A percentile compares a stretch with the other conserved stretches of the same genome.
Evolutionary conservation across 2,888 invertebrate species (phyloP).

Genomic region (Trichopria drosophilae): DNA sequence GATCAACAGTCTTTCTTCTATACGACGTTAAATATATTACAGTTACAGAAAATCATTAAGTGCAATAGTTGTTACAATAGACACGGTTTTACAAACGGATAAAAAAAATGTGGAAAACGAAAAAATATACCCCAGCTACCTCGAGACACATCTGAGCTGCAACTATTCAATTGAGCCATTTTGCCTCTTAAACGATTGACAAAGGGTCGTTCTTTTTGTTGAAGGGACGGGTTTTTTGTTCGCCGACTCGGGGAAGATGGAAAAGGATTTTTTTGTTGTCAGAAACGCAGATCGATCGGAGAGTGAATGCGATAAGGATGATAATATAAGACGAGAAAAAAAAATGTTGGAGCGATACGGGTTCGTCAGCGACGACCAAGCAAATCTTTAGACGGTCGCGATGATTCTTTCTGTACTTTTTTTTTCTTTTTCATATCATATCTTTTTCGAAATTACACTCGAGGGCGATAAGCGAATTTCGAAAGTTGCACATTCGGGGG

Average conservation of each 20-base stretch:
- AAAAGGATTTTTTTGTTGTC: slow-evolving; percentile 21
- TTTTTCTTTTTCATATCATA: too few species aligned
- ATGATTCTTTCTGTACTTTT: too few species aligned
- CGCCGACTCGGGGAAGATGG: too few species aligned
- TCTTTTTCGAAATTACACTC: too few species aligned
- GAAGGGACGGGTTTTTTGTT: background rate
- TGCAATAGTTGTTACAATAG: slow-evolving; percentile 59
- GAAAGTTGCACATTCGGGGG: too few species aligned
- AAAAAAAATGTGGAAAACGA: slow-evolving; percentile 15
- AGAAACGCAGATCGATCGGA: slow-evolving; percentile 22
- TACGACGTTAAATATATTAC: slow-evolving; percentile 42
- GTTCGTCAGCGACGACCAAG: slow-evolving; percentile 33
- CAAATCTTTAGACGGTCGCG: too few species aligned
- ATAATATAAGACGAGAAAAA: slow-evolving; percentile 29
- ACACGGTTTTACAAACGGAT: slow-evolving; percentile 42
- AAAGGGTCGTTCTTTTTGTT: background rate
- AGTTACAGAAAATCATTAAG: slow-evolving; percentile 54
- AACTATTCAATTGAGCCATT: slow-evolving; percentile 17
- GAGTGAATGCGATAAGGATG: slow-evolving; percentile 23
- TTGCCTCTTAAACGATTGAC: slow-evolving; percentile 12
- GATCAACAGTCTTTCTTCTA: slow-evolving; percentile 46
- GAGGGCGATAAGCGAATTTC: too few species aligned
- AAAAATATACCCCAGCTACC: slow-evolving; percentile 10
- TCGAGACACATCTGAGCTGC: slow-evolving; percentile 8
- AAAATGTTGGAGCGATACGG: slow-evolving; percentile 27